These are phyloP conservation scores for Saccopteryx leptura DNA, from an alignment of 2,113 vertebrate genomes.

Conservation along the genomic window DNA sequence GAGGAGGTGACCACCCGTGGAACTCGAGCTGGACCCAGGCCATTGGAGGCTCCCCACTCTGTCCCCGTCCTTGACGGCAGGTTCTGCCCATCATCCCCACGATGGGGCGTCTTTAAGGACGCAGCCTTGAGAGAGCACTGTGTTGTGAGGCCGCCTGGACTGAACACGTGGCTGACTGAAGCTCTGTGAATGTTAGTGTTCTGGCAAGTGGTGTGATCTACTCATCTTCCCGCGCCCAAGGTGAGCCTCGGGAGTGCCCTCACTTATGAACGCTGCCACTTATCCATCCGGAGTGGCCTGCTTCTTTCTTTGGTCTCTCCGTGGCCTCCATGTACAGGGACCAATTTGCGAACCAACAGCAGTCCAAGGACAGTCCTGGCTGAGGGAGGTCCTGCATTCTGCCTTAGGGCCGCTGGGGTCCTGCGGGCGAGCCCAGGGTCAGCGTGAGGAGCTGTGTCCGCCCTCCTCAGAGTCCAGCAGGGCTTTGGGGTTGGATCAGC, in stretches of 20 bases:
- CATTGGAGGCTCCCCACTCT: neutral
- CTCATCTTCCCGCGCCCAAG: neutral
- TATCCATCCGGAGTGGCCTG: neutral
- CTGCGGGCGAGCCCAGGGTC: neutral
- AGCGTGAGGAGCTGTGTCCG: no score
- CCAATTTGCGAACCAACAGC: neutral
- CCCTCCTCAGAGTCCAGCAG: neutral
- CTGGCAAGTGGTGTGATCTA: neutral
- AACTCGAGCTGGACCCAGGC: neutral
- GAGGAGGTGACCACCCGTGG: neutral
- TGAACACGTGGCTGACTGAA: neutral
- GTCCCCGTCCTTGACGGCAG: neutral
- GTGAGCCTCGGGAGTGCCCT: neutral
- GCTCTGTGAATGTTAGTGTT: neutral
- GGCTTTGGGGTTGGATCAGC: accelerated
- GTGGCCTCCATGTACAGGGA: neutral
- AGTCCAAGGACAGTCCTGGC: neutral
- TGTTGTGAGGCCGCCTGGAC: neutral
- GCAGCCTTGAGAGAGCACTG: neutral
- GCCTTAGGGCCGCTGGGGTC: neutral
- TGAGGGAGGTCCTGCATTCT: neutral
- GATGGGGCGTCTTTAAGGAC: neutral
- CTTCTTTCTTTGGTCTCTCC: neutral
- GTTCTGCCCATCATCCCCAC: neutral
- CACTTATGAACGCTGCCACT: neutral